Percentiles rank a stretch among this genome's conserved stretches.
These are phyloP conservation scores for Petrosia ficiformis DNA, from an alignment of 37 sponge, comb jelly and placozoan species.

Conservation along the genomic window DNA sequence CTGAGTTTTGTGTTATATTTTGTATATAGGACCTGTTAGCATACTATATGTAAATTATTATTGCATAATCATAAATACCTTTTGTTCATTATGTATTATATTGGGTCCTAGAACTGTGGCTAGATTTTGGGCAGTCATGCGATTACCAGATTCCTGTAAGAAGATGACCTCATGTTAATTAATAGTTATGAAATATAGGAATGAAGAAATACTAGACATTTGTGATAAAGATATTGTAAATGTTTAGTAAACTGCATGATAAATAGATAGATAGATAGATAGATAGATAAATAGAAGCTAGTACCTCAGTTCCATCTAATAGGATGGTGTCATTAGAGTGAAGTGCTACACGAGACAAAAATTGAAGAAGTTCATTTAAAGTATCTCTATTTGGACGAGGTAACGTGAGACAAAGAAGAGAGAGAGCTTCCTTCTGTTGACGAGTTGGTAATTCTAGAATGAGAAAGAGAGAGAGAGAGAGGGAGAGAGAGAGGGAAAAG, in stretches of 20 bases:
- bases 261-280: too few species aligned
- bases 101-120: slow-evolving; percentile 83
- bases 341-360: slow-evolving; percentile 75
- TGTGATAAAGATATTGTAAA: too few species aligned
- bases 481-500: not conserved
- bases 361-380: slow-evolving; percentile 61
- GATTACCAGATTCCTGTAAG: slow-evolving; percentile 67
- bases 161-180: not conserved
- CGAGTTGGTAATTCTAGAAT: slow-evolving; percentile 41
- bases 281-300: too few species aligned
- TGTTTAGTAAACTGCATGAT: too few species aligned
- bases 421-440: slow-evolving; percentile 52
- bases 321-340: slow-evolving; percentile 81
- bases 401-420: slow-evolving; percentile 67
- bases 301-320: slow-evolving; percentile 80
- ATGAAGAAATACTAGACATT: too few species aligned
- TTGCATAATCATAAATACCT: not conserved
- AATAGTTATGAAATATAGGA: not conserved
- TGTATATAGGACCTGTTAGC: not conserved
- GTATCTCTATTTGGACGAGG: slow-evolving; percentile 88
- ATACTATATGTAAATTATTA: not conserved
- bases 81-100: slow-evolving; percentile 76
- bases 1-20: too few species aligned
- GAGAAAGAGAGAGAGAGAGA: slow-evolving; percentile 10
- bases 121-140: slow-evolving; percentile 77